Conservation (phyloP, 2,797 vertebrate species). For the Adrianichthys oophorus region DNA sequence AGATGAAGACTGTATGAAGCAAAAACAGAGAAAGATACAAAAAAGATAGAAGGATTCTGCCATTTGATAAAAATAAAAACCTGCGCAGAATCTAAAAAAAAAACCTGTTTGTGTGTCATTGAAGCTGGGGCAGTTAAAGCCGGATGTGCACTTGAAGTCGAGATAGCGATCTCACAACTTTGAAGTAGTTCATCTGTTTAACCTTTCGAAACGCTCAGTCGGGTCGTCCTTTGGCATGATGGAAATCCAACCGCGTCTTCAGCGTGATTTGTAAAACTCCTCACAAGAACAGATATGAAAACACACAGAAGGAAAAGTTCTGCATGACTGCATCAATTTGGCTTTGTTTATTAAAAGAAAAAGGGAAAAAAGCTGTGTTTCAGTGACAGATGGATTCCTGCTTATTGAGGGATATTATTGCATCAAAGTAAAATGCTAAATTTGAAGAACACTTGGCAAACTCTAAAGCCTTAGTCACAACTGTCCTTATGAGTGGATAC, state of each 20-base stretch:
- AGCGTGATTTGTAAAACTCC: background rate
- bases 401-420: no score
- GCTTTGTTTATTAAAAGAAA: background rate
- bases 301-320: conserved; percentile 1
- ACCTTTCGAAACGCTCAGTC: conserved; percentile 21
- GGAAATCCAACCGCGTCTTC: background rate
- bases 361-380: no score
- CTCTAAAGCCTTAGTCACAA: no score
- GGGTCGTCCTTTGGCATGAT: conserved; percentile 1
- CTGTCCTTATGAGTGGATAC: no score
- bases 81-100: conserved; percentile 15
- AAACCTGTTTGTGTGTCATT: conserved; percentile 21
- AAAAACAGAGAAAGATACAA: conserved; percentile 5
- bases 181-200: conserved; percentile 24
- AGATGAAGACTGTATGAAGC: background rate
- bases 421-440: no score
- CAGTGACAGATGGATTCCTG: no score
- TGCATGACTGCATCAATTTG: conserved; percentile 1
- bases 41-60: conserved; percentile 16
- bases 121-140: conserved; percentile 27
- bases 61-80: conserved; percentile 18
- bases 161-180: conserved; percentile 42
- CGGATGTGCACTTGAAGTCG: conserved; percentile 32
- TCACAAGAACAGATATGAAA: background rate
- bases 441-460: no score